Evolutionary conservation across 1,140 invertebrate genomes (phyloP).

Genomic region (Pentalonia nigronervosa): DNA sequence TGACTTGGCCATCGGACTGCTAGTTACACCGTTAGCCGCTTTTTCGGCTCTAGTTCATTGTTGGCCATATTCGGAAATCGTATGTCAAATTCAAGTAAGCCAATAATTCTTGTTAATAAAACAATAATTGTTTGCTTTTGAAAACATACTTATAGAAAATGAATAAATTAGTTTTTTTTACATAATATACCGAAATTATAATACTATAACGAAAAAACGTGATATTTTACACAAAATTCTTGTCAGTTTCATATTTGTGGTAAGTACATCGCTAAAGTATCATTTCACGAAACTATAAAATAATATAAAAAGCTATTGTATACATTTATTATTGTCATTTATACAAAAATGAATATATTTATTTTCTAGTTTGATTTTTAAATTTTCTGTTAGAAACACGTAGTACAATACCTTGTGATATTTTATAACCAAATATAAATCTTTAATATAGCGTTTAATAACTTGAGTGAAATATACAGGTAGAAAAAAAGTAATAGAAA

Average conservation of each 20-base stretch:
- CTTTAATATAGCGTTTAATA: background rate
- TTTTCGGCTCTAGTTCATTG: conserved; percentile 81
- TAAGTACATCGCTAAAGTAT: background rate
- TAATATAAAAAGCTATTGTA: background rate
- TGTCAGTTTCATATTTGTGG: background rate
- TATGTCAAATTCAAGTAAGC: conserved; percentile 86
- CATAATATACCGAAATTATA: background rate
- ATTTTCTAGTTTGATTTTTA: background rate
- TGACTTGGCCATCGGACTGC: conserved; percentile 81
- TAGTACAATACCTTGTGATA: background rate
- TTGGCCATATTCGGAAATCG: conserved; percentile 87
- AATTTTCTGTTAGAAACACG: background rate
- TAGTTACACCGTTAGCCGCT: conserved; percentile 82
- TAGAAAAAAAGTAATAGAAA: background rate
- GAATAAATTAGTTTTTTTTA: background rate
- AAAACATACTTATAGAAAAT: too few relatives aligned
- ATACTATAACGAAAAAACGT: background rate
- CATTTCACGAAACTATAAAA: background rate
- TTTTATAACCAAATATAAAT: background rate
- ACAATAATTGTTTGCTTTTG: background rate
- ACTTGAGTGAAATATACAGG: background rate
- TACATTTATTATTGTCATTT: background rate
- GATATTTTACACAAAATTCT: background rate
- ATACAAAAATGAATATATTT: background rate
- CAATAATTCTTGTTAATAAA: background rate